Evolutionary conservation across 2,113 vertebrate species (phyloP), one percentile per base, ranked within the genome.

Genomic region (Brachypodius melanocephalos): DNA sequence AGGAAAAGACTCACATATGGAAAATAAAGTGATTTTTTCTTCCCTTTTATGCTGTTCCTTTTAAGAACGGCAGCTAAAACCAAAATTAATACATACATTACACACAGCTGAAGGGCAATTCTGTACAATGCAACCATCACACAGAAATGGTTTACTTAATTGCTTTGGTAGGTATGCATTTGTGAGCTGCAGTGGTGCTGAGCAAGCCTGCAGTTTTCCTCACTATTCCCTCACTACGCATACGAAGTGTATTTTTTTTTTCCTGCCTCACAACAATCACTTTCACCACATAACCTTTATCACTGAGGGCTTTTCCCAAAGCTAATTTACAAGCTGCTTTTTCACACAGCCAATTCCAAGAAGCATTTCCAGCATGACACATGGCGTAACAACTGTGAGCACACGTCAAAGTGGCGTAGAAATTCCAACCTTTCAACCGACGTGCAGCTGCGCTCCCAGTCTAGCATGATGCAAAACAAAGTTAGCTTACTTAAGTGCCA

Each of bases 41-140:
- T 80, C n/a, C n/a, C 58, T 75, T 93, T 86, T 51, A 84, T 24
- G 46, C 32, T 62, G 13, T 14, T 88, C 29, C 51, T 85, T 91
- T 78, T 78, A 67, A 67, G 65, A 84, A 94, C 1, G 24, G 43
- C 61, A 84, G 57, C 43, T 89, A 78, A 88, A 87, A 8, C 3
- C 32, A 89, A n/a, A 82, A 55, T 22, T 42, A 89, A 85, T 26
- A 54, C 26, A 34, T 31, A 59, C 7, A 71, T 91, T 26, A 67
- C 6, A 72, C 19, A 85, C 16, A 75, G 69, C 52, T 75, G 67
- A 85, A 72, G 48, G 26, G 26, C 34, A 67, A 43, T 55, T 88
- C 48, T 34, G 62, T 69, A 65, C 40, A 51, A 29, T 14, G 36
- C 45, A 91, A 61, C 24, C 18, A 42, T 36, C 40, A 52, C 26